These are phyloP conservation scores for Prorops nasuta DNA, from an alignment of 1,140 invertebrate genomes.

Conservation along the genomic window DNA sequence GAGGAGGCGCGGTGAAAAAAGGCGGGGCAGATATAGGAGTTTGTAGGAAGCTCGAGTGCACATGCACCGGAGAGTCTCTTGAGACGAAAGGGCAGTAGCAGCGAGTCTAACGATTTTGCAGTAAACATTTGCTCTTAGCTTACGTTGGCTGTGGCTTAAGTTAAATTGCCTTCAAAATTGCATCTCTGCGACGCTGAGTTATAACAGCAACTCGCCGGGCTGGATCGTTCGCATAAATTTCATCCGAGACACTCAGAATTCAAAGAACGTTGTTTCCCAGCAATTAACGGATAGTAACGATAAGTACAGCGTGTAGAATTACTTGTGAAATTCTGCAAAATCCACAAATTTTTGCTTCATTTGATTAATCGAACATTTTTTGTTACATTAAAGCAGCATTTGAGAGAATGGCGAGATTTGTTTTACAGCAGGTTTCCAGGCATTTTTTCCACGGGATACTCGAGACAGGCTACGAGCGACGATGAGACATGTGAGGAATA, in stretches of 20 bases:
- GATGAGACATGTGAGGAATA: too few relatives aligned
- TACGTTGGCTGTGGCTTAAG: conserved; percentile 28
- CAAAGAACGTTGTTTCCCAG: conserved; percentile 2
- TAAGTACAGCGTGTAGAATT: too few relatives aligned
- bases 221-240: neutral
- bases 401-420: too few relatives aligned
- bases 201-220: neutral
- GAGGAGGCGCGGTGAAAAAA: neutral
- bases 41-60: conserved; percentile 2
- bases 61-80: neutral
- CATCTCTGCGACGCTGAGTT: conserved; percentile 13
- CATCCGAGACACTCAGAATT: conserved; percentile 12
- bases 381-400: too few relatives aligned
- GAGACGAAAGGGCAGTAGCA: neutral
- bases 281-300: conserved; percentile 32
- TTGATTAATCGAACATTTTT: too few relatives aligned
- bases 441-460: too few relatives aligned
- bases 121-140: conserved; percentile 30
- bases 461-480: too few relatives aligned
- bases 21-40: conserved; percentile 1
- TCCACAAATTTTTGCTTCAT: too few relatives aligned
- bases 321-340: too few relatives aligned
- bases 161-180: conserved; percentile 38
- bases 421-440: too few relatives aligned
- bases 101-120: conserved; percentile 26